Conservation (phyloP, 2,888 invertebrate species). For the Cremastobaeus sp. region DNA sequence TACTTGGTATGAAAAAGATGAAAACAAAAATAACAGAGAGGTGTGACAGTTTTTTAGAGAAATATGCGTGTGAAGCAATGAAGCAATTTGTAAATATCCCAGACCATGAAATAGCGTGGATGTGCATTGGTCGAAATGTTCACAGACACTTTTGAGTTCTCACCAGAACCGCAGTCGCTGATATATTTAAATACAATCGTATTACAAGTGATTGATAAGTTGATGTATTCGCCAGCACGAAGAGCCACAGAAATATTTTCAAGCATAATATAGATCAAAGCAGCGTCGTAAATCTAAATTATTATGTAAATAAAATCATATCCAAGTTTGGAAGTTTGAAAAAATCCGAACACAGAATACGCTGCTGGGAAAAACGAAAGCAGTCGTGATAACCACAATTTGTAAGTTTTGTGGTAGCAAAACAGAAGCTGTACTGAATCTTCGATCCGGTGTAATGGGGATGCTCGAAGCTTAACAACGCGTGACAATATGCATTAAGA, state of each 20-base stretch:
- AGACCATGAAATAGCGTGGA: slow-evolving; percentile 46
- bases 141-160: too few relatives aligned
- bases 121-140: slow-evolving; percentile 7
- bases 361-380: slow-evolving; percentile 10
- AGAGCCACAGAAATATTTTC: slow-evolving; percentile 17
- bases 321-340: slow-evolving; percentile 40
- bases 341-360: too few relatives aligned
- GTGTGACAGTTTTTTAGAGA: background rate
- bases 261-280: slow-evolving; percentile 7
- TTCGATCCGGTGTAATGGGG: slow-evolving; percentile 69
- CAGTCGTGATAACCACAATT: slow-evolving; percentile 41
- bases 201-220: background rate
- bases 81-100: slow-evolving; percentile 38
- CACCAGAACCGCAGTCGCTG: too few relatives aligned
- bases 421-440: slow-evolving; percentile 59
- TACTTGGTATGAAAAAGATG: too few relatives aligned
- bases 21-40: too few relatives aligned
- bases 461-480: slow-evolving; percentile 76
- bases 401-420: slow-evolving; percentile 43
- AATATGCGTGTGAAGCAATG: slow-evolving; percentile 11
- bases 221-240: slow-evolving; percentile 5
- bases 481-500: slow-evolving; percentile 75
- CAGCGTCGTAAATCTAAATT: slow-evolving; percentile 20
- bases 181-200: too few relatives aligned
- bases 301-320: slow-evolving; percentile 45